Conservation (phyloP, 2,888 invertebrate genomes). For the Halictus quadricinctus region DNA sequence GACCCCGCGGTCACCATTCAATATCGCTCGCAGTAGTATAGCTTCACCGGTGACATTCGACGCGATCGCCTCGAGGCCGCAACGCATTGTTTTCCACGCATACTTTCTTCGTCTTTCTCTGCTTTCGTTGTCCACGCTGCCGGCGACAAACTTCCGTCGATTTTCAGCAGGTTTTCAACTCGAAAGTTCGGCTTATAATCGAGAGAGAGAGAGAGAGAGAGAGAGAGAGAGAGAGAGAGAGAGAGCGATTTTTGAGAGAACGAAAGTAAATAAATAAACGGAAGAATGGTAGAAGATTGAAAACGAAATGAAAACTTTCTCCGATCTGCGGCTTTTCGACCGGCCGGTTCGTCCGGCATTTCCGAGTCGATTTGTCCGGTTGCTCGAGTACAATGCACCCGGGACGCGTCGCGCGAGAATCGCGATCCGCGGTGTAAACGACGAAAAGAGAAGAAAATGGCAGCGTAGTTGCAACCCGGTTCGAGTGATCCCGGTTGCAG, state of each 20-base stretch:
- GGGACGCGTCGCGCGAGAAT: neutral
- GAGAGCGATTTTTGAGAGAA: too few relatives aligned
- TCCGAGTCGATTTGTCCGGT: neutral
- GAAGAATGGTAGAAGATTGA: neutral
- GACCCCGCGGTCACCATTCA: neutral
- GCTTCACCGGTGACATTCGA: neutral
- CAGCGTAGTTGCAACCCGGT: neutral
- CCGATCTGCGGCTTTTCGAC: neutral
- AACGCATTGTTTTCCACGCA: neutral
- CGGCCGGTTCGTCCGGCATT: neutral
- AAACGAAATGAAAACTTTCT: neutral
- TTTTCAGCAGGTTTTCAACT: too few relatives aligned
- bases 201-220: too few relatives aligned
- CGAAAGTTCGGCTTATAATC: too few relatives aligned
- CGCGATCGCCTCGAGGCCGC: neutral
- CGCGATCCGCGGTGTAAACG: neutral
- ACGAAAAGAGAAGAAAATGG: neutral
- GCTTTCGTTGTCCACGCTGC: neutral
- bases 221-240: too few relatives aligned
- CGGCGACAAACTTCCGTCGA: neutral
- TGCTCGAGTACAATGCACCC: neutral
- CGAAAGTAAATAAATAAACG: neutral
- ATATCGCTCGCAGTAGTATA: neutral
- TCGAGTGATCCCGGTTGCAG: constrained; percentile 33
- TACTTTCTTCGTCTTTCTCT: neutral